Evolutionary conservation across 2,113 vertebrate genomes (phyloP).

Genomic region (Sinocyclocheilus maitianheensis): DNA sequence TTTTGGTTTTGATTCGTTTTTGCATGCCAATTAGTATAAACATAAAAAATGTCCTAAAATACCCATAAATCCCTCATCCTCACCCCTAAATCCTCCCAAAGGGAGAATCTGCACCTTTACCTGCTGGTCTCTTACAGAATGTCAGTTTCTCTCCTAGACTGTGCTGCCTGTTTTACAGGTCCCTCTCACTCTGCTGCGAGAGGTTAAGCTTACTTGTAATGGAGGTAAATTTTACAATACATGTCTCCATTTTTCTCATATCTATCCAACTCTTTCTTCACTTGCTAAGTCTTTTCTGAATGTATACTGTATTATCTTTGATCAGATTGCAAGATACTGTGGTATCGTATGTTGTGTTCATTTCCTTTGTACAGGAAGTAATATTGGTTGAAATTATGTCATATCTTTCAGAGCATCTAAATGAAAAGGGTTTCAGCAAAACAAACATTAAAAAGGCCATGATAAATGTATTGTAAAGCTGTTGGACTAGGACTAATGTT

Average conservation of each 20-base stretch:
- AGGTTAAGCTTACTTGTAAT: slow-evolving; percentile 73
- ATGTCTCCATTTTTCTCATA: slow-evolving; percentile 58
- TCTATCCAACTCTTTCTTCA: slow-evolving; percentile 45
- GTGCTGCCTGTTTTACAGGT: slow-evolving; percentile 83
- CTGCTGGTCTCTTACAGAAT: slow-evolving; percentile 73
- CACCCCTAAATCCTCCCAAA: background rate
- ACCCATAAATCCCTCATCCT: background rate
- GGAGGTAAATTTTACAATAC: slow-evolving; percentile 74
- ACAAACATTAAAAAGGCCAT: background rate
- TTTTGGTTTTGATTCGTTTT: background rate
- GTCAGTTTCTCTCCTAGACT: slow-evolving; percentile 78
- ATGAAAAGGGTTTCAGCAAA: background rate
- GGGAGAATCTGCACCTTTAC: slow-evolving; percentile 72
- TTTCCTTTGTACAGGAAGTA: background rate
- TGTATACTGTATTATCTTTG: background rate
- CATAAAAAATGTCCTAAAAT: background rate
- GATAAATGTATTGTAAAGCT: background rate
- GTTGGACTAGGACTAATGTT: background rate
- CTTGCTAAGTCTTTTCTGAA: slow-evolving; percentile 18
- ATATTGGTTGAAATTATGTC: background rate
- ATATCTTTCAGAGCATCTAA: background rate
- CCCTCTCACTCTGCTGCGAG: slow-evolving; percentile 78
- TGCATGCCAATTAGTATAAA: background rate
- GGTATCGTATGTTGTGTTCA: background rate
- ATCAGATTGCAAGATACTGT: background rate